phyloP scores from a whole-genome alignment of 92 coral and sea anemone species.

The Epizoanthus scotinus region DNA sequence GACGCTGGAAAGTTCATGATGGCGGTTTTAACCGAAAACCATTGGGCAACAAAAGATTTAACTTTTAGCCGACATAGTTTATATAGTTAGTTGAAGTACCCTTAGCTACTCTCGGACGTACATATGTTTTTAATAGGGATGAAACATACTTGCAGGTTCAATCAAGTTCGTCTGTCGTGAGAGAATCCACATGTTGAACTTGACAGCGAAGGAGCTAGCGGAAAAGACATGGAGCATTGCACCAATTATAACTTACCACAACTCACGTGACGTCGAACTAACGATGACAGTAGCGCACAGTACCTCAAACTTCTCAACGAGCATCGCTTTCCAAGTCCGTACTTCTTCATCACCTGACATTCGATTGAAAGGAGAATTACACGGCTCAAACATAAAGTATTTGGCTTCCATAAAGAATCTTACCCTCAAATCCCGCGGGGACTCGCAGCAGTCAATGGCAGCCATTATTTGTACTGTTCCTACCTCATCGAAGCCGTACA shows the following conservation, averaged over 20 bases:
- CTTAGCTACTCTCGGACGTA: too few species aligned
- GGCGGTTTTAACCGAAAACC: too few species aligned
- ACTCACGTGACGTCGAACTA: neutral
- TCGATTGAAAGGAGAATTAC: conserved; percentile 1
- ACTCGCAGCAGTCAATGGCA: neutral
- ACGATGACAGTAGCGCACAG: conserved; percentile 1
- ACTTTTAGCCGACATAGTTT: too few species aligned
- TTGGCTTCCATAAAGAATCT: neutral
- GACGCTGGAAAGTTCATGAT: too few species aligned
- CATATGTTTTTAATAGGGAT: too few species aligned
- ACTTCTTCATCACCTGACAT: neutral
- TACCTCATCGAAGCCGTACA: conserved; percentile 11
- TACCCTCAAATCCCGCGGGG: neutral
- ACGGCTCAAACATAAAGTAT: conserved; percentile 4
- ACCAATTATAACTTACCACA: neutral
- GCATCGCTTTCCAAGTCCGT: neutral
- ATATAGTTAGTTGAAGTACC: too few species aligned
- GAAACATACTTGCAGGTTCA: too few species aligned
- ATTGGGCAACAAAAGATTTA: too few species aligned
- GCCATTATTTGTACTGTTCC: conserved; percentile 13
- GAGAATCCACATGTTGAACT: too few species aligned
- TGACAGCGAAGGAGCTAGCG: too few species aligned
- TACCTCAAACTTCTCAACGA: conserved; percentile 1
- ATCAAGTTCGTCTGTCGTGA: too few species aligned
- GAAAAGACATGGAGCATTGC: neutral